Conservation (phyloP, 30 jellyfish, hydroid and myxozoan genomes). For the Mastigias papua region DNA sequence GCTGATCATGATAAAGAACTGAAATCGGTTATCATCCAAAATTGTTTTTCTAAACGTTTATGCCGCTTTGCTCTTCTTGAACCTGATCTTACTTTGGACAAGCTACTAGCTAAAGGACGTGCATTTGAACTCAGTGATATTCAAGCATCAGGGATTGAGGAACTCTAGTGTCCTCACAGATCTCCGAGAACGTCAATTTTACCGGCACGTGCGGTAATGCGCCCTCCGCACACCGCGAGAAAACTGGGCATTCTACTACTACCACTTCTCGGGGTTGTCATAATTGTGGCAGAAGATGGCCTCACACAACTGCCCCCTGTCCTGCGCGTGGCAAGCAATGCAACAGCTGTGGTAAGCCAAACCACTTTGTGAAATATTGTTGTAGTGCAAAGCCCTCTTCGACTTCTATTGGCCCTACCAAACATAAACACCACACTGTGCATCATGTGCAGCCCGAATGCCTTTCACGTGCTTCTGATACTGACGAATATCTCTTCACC, state of each 20-base stretch:
- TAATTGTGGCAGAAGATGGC: not conserved
- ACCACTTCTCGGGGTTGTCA: not conserved
- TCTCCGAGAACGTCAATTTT: not conserved
- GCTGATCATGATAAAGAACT: not conserved
- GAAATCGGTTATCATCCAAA: slow-evolving; percentile 12
- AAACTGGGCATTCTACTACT: not conserved
- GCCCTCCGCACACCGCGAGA: not conserved
- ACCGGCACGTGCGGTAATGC: not conserved
- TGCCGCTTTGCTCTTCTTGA: slow-evolving; percentile 12
- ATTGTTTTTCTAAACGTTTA: not conserved
- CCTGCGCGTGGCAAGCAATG: not conserved
- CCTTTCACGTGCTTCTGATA: not conserved
- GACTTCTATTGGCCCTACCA: not conserved
- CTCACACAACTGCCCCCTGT: not conserved
- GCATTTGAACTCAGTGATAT: slow-evolving; percentile 14
- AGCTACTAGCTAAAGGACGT: slow-evolving; percentile 15
- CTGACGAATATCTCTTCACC: slow-evolving; percentile 33
- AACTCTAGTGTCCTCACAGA: not conserved
- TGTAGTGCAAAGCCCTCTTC: not conserved
- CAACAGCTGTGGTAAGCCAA: not conserved
- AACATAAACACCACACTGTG: not conserved
- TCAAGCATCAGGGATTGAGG: slow-evolving; percentile 12
- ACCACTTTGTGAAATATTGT: not conserved
- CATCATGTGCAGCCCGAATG: not conserved
- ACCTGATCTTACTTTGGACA: slow-evolving; percentile 7